A percentile compares a stretch with the other conserved stretches of the same genome.
phyloP scores from a whole-genome alignment of 1,140 invertebrate species.

The Muscidifurax raptorellus region DNA sequence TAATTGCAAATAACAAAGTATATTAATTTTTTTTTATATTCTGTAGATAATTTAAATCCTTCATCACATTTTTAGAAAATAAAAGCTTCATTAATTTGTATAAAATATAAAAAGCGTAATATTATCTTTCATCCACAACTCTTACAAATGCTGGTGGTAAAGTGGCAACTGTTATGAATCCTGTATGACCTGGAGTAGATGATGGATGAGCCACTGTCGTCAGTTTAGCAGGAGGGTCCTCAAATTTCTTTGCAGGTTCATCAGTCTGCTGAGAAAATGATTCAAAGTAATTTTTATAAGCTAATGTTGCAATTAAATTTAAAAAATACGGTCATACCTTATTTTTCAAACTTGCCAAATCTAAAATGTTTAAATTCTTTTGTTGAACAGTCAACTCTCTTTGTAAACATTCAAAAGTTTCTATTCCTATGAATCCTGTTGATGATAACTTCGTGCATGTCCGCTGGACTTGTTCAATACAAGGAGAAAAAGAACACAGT shows the following conservation, averaged over 20 bases:
- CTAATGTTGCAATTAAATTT: conserved; percentile 36
- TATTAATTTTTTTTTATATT: conserved; percentile 23
- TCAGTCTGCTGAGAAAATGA: conserved; percentile 57
- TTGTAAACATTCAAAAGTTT: conserved; percentile 92
- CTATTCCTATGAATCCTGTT: conserved; percentile 88
- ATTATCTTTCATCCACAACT: conserved; percentile 45
- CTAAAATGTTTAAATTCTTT: conserved; percentile 81
- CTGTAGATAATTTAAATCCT: conserved; percentile 32
- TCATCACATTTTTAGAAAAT: conserved; percentile 29
- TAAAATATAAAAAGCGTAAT: conserved; percentile 23
- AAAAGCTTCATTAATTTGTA: conserved; percentile 33
- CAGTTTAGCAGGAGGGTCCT: conserved; percentile 77
- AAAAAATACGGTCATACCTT: conserved; percentile 69
- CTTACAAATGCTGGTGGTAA: conserved; percentile 79
- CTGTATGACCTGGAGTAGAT: conserved; percentile 92
- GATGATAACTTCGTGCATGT: conserved; percentile 84
- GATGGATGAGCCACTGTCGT: conserved; percentile 82
- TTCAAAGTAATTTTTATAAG: conserved; percentile 49
- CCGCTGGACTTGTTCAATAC: conserved; percentile 97
- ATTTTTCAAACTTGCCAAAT: conserved; percentile 81
- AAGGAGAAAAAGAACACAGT: conserved; percentile 97
- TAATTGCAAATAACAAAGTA: conserved; percentile 44
- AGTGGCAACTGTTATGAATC: conserved; percentile 94
- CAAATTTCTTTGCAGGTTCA: conserved; percentile 65
- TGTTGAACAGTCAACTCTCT: conserved; percentile 87